Evolutionary conservation across 2,888 invertebrate species (phyloP), one percentile per base, ranked within the genome.

Genomic region (Biston betularia): DNA sequence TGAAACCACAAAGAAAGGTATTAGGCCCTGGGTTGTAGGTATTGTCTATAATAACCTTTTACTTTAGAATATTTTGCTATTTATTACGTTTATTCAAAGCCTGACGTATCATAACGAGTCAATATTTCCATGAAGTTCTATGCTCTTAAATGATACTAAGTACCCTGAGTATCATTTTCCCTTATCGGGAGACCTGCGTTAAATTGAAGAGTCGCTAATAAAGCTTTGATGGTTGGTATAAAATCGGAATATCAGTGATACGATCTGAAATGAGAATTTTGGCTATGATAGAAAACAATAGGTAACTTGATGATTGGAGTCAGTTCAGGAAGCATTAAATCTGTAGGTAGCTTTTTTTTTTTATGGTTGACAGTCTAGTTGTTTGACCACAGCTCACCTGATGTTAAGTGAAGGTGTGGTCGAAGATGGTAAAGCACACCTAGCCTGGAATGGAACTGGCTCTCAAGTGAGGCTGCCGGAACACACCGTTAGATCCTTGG

Each of bases 171-270:
- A 54, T 24, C 50, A 15, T 57, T 63, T 52, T 15, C 52, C 15
- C 53, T 53, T 63, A 35, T 57, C 50, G 15, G 24, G 5, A 50
- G 48, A 50, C 57, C 56, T 40, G 40, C 44, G 42, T 63, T 49
- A 63, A 57, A 63, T 50, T 63, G 44, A 45, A 50, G 24, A 57
- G 45, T 61, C 44, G 53, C 40, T 62, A 55, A 55, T 55, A 62
- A 62, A 62, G 45, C 24, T 54, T 63, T 63, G 44, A 63, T 50
- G 24, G 49, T 56, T 15, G 35, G 34, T 45, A 44, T 57, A 52
- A 57, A 57, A 63, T 63, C 49, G 44, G 54, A 55, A 34, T 55
- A 42, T 44, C 50, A 34, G 42, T 7, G 56, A 63, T 52, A 24
- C 44, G 0, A 57, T 63, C 45, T 50, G 42, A 35, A 54, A 63